Conservation (phyloP, 2,888 invertebrate species). For the Philonicus albiceps region DNA sequence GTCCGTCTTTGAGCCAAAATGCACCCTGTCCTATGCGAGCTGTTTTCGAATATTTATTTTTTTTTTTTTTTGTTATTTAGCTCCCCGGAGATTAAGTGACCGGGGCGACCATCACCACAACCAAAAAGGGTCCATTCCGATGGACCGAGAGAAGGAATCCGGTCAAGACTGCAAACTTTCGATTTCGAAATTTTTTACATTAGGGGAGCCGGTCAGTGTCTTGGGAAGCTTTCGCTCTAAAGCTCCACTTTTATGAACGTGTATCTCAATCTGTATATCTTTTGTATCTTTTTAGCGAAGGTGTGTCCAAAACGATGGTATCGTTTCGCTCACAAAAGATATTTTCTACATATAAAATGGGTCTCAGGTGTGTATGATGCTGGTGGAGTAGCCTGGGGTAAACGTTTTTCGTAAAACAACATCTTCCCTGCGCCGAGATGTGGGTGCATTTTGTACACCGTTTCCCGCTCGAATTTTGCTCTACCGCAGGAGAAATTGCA, state of each 20-base stretch:
- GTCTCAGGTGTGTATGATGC: background rate
- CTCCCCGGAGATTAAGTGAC: background rate
- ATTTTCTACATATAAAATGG: background rate
- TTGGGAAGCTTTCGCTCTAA: conserved; percentile 21
- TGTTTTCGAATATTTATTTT: background rate
- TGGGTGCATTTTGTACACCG: background rate
- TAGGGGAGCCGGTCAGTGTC: background rate
- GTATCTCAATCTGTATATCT: background rate
- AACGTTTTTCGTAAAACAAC: background rate
- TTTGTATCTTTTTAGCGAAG: background rate
- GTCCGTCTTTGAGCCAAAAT: background rate
- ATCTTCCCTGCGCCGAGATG: background rate
- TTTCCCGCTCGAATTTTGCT: background rate
- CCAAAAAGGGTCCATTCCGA: background rate
- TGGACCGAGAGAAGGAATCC: background rate
- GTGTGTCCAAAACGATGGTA: background rate
- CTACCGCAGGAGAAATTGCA: background rate
- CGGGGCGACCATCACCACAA: background rate
- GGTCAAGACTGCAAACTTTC: conserved; percentile 24
- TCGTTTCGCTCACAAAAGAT: background rate
- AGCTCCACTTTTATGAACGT: background rate
- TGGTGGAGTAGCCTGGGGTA: background rate
- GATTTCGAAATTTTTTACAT: conserved; percentile 19
- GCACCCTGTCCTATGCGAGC: background rate
- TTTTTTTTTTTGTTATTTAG: too few relatives aligned